Evolutionary conservation across 1,140 invertebrate species (phyloP).

Genomic region (Euglossa dilemma): DNA sequence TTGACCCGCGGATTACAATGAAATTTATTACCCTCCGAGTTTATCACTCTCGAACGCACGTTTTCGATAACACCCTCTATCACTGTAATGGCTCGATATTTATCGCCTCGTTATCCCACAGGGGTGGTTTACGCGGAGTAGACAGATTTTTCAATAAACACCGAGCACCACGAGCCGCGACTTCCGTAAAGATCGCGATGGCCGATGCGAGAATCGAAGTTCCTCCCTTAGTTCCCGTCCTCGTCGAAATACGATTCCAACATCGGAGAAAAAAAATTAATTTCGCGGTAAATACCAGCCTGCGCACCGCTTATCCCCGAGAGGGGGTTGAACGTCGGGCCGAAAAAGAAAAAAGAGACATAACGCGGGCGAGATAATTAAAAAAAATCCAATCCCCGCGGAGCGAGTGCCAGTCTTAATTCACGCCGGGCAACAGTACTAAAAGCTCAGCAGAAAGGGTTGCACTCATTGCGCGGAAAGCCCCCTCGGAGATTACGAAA

Average conservation of each 20-base stretch:
- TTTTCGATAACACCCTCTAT: constrained; percentile 61
- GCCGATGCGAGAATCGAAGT: too few relatives aligned
- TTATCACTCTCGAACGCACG: constrained; percentile 60
- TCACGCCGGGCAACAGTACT: constrained; percentile 25
- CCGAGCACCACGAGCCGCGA: background rate
- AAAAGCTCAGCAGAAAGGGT: constrained; percentile 35
- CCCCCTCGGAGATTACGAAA: constrained; percentile 40
- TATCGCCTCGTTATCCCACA: constrained; percentile 57
- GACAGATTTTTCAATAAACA: constrained; percentile 50
- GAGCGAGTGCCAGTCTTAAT: constrained; percentile 45
- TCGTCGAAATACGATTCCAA: background rate
- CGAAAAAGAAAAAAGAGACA: constrained; percentile 12
- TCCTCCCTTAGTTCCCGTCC: background rate
- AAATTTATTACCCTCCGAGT: constrained; percentile 62
- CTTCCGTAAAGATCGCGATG: background rate
- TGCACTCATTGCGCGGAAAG: constrained; percentile 28
- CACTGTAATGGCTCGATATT: constrained; percentile 63
- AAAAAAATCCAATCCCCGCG: constrained; percentile 53
- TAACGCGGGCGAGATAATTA: constrained; percentile 50
- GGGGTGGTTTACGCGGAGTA: constrained; percentile 3
- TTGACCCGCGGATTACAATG: constrained; percentile 53
- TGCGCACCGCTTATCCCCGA: background rate
- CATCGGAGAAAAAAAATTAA: background rate
- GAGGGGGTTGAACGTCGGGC: background rate
- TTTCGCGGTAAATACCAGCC: background rate